A percentile compares a stretch with the other conserved stretches of the same genome.
phyloP scores from a whole-genome alignment of 35 echinoderm and acorn worm species.

The Patiria miniata region DNA sequence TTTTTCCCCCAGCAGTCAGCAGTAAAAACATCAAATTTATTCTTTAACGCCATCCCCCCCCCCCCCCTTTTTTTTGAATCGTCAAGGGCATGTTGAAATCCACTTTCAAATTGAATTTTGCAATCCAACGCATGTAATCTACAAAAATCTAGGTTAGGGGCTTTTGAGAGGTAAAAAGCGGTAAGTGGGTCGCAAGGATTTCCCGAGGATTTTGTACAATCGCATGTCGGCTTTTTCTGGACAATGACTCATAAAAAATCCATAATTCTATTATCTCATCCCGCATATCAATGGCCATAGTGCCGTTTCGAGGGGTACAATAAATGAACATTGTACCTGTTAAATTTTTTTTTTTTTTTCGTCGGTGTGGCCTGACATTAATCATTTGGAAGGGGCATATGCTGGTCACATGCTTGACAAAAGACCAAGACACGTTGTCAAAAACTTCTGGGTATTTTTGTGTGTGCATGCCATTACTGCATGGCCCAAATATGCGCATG shows the following conservation, averaged over 20 bases:
- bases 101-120: background rate
- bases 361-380: background rate
- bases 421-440: background rate
- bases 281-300: background rate
- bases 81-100: no score
- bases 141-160: background rate
- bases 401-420: background rate
- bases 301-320: background rate
- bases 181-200: background rate
- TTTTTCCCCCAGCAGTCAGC: no score
- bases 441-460: no score
- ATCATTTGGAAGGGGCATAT: background rate
- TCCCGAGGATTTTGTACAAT: background rate
- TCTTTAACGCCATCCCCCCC: no score
- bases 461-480: no score
- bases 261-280: conserved; percentile 15
- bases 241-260: conserved; percentile 19
- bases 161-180: background rate
- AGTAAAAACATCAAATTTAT: no score
- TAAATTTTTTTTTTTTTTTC: background rate
- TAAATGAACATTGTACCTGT: conserved; percentile 22
- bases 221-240: background rate
- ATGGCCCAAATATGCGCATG: no score
- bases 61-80: no score
- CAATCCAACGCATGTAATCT: background rate